These are phyloP conservation scores for Heptranchias perlo DNA, from an alignment of 2,113 vertebrate genomes.

Conservation along the genomic window DNA sequence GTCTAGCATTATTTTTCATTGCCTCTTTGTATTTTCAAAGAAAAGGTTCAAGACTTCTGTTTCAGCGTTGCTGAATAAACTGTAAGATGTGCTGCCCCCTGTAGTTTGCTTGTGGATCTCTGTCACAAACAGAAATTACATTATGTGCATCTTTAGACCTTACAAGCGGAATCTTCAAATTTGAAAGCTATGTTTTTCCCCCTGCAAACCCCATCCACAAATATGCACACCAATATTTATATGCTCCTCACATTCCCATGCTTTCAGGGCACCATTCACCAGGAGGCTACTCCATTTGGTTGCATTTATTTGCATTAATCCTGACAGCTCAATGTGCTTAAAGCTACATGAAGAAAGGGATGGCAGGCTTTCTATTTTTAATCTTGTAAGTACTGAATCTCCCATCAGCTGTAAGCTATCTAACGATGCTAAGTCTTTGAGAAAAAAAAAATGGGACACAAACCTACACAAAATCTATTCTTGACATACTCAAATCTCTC, in stretches of 20 bases:
- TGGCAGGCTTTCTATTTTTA: constrained; percentile 31
- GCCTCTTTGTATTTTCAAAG: background rate
- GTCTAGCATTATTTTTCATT: background rate
- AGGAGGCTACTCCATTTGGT: background rate
- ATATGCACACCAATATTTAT: background rate
- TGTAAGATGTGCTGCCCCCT: constrained; percentile 26
- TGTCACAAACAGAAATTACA: background rate
- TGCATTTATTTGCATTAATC: background rate
- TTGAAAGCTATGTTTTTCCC: background rate
- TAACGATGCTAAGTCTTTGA: background rate
- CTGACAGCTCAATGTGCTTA: constrained; percentile 17
- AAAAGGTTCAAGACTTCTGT: background rate
- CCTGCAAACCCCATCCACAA: background rate
- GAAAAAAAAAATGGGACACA: background rate
- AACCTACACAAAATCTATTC: constrained; percentile 25
- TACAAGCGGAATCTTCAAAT: background rate
- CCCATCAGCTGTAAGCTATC: background rate
- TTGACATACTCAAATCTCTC: background rate
- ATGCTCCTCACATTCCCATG: too few species aligned
- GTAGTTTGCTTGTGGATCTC: constrained; percentile 8
- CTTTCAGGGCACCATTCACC: background rate
- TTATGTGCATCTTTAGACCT: background rate
- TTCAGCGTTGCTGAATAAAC: background rate
- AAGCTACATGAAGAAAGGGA: background rate
- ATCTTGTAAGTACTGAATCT: background rate